Percentiles rank a stretch among this genome's conserved stretches.
These are phyloP conservation scores for Aphyosemion australe DNA, from an alignment of 2,113 vertebrate species.

Conservation along the genomic window DNA sequence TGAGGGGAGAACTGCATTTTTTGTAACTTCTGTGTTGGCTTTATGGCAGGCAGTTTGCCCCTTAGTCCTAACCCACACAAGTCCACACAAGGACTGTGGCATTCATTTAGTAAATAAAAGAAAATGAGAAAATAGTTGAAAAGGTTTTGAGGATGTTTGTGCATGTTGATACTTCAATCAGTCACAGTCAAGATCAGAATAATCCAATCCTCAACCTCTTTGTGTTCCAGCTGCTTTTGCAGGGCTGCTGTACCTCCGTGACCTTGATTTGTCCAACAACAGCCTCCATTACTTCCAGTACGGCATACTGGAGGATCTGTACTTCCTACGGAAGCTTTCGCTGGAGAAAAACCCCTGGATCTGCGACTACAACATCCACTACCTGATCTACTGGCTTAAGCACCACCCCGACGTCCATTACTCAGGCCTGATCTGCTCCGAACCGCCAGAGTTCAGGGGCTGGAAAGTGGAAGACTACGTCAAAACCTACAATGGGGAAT, in stretches of 20 bases:
- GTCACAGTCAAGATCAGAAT: no score
- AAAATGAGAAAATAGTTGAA: no score
- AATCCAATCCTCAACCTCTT: not conserved
- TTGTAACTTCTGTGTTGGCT: no score
- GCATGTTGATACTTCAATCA: no score
- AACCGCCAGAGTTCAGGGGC: conserved; percentile 88
- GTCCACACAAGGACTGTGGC: no score
- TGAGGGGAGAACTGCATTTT: no score
- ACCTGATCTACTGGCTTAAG: conserved; percentile 96
- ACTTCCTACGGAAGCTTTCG: conserved; percentile 89
- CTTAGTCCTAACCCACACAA: no score
- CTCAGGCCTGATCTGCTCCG: conserved; percentile 87
- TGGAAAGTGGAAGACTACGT: conserved; percentile 93
- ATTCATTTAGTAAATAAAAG: no score
- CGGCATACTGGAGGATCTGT: conserved; percentile 93
- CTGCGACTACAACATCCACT: conserved; percentile 98
- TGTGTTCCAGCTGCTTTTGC: conserved; percentile 86
- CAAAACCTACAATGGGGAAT: conserved; percentile 94
- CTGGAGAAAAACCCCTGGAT: conserved; percentile 92
- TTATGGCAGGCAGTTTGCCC: no score
- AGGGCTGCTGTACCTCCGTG: conserved; percentile 88
- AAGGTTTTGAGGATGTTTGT: no score
- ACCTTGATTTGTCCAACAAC: conserved; percentile 95
- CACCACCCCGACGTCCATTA: conserved; percentile 89
- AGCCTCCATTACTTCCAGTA: conserved; percentile 91